Conservation (phyloP, 2,113 vertebrate genomes). For the Propithecus coquereli region DNA sequence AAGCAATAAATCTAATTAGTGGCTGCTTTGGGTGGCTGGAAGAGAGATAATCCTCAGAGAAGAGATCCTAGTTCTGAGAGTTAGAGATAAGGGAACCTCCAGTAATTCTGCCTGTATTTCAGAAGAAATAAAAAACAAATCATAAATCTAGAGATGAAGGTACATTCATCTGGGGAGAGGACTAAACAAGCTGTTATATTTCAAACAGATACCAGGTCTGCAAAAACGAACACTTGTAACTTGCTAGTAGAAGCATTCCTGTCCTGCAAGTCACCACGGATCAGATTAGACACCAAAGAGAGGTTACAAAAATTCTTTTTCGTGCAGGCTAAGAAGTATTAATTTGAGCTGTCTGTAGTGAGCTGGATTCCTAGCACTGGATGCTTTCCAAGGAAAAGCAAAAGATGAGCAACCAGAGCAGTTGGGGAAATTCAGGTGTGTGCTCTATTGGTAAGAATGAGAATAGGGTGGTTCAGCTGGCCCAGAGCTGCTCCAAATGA, state of each 20-base stretch:
- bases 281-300: neutral
- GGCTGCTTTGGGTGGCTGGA: neutral
- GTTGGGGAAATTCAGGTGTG: neutral
- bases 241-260: neutral
- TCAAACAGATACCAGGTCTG: neutral
- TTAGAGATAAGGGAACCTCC: neutral
- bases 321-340: neutral
- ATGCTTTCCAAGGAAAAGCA: constrained; percentile 24
- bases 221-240: neutral
- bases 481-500: neutral
- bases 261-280: neutral
- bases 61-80: neutral
- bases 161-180: neutral
- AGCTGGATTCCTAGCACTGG: neutral
- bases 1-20: neutral
- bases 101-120: constrained; percentile 1
- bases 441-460: neutral
- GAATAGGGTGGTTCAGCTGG: neutral
- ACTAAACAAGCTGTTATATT: neutral
- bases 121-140: constrained; percentile 40
- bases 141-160: constrained; percentile 29
- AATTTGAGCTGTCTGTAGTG: neutral
- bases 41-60: neutral
- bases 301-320: neutral
- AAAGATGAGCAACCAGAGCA: neutral